These are phyloP conservation scores for Ichneumoninae sp. DNA, from an alignment of 2,888 invertebrate species.

Conservation along the genomic window DNA sequence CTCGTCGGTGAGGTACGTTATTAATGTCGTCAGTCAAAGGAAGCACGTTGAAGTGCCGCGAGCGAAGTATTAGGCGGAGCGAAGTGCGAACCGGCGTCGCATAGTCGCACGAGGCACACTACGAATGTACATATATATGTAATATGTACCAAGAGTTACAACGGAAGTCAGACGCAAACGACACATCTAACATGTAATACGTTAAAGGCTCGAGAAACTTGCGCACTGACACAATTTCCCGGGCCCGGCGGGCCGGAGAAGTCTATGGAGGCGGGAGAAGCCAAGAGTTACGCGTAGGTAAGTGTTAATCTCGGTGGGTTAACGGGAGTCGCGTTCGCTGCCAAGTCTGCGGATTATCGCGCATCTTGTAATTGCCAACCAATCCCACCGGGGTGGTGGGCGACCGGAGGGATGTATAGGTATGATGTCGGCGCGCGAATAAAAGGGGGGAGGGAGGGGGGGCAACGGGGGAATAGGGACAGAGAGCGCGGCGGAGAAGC, in stretches of 20 bases:
- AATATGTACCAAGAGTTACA: conserved; percentile 33
- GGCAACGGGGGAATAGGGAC: conserved; percentile 67
- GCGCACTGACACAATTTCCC: conserved; percentile 41
- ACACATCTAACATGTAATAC: conserved; percentile 25
- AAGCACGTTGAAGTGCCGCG: conserved; percentile 46
- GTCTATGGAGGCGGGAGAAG: conserved; percentile 66
- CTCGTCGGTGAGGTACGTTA: conserved; percentile 66
- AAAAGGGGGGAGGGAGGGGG: conserved; percentile 70
- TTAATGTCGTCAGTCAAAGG: conserved; percentile 70
- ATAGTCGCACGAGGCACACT: background rate
- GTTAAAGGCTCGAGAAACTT: conserved; percentile 14
- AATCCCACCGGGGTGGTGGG: conserved; percentile 76
- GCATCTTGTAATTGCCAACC: conserved; percentile 84
- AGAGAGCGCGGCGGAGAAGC: conserved; percentile 26
- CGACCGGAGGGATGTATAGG: conserved; percentile 53
- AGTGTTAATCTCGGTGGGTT: conserved; percentile 84
- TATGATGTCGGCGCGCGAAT: conserved; percentile 60
- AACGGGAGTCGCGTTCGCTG: conserved; percentile 81
- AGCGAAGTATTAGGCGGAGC: conserved; percentile 37
- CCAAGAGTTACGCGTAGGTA: conserved; percentile 82
- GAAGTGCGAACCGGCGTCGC: background rate
- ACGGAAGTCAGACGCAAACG: conserved; percentile 49
- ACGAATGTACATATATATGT: background rate
- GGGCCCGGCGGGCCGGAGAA: conserved; percentile 25
- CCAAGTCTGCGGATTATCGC: conserved; percentile 84